Evolutionary conservation across 2,797 vertebrate genomes (phyloP), one percentile per base, ranked within the genome.

Genomic region (Gallinago nigripennis): DNA sequence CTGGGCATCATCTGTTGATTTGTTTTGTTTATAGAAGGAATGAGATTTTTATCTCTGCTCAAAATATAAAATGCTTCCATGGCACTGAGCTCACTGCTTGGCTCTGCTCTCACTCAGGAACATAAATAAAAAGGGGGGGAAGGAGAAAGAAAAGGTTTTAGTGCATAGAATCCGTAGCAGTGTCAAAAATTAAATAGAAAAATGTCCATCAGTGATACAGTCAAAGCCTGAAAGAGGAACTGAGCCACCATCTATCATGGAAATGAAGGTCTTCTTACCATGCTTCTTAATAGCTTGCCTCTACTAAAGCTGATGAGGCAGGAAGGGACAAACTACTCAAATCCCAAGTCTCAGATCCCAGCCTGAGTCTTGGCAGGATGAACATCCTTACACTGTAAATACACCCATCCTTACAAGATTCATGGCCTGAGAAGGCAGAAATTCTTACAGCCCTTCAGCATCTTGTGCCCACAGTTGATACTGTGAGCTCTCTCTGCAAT

Each of bases 11-110:
- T 92, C 72, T 64, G 85, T 96, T 92, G 94, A 86, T 94, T 96
- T 95, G 89, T 93, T 98, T 97, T 96, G 93, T 96, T 97, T 96
- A 90, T 95, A 90, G 84, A 96, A 92, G 43, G 76, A 97, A 95
- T 64, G 91, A 93, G 92, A 90, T 83, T 96, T 97, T 97, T 96
- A 92, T 93, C 94, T 96, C 94, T 94, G 51, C 82, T 96, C 95
- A 71, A 94, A 95, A 93, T 95, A 93, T 96, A 91, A 84, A 94
- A 92, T 76, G 89, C 58, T 90, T 89, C 90, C 92, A 95, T 92
- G 94, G 84, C 82, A 94, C 96, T 92, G 73, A 96, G 71, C 75
- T 95, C 90, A 85, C 92, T 90, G 68, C 53, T 94, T 63, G 70
- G 66, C 72, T 82, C 70, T 93, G 75, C 81, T 96, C 58, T 88